Percentiles rank a stretch among this genome's conserved stretches.
phyloP scores from a whole-genome alignment of 1,140 invertebrate genomes.

The Lordiphosa collinella region DNA sequence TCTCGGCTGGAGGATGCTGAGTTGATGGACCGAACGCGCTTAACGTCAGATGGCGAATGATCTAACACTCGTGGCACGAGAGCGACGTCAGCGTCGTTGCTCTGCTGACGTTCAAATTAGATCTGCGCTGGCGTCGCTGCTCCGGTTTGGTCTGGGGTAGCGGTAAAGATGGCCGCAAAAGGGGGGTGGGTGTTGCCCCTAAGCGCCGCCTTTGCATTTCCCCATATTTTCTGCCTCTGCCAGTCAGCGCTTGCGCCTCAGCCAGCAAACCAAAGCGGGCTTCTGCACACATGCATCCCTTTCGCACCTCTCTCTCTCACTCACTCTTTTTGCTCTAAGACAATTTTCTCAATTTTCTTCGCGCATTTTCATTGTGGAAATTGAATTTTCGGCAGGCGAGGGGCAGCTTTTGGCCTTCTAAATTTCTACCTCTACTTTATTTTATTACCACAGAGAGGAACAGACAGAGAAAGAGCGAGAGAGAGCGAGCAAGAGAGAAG shows the following conservation, averaged over 20 bases:
- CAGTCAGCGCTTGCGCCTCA: conserved; percentile 45
- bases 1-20: conserved; percentile 1
- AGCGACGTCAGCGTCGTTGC: conserved; percentile 42
- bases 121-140: conserved; percentile 33
- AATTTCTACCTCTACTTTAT: conserved; percentile 62
- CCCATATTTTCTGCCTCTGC: conserved; percentile 48
- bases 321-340: conserved; percentile 41
- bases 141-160: conserved; percentile 19
- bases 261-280: conserved; percentile 51
- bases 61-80: conserved; percentile 50
- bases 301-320: conserved; percentile 6
- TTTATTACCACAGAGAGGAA: conserved; percentile 68
- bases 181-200: conserved; percentile 40
- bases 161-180: conserved; percentile 49
- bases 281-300: not conserved
- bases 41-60: conserved; percentile 67
- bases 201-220: conserved; percentile 75
- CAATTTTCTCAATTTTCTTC: conserved; percentile 72
- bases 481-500: not conserved
- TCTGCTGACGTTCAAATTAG: conserved; percentile 31
- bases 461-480: not conserved
- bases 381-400: conserved; percentile 70
- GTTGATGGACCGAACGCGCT: conserved; percentile 60
- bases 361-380: conserved; percentile 76
- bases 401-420: conserved; percentile 11